phyloP scores from a whole-genome alignment of 2,113 vertebrate genomes.

The Lycocorax pyrrhopterus region DNA sequence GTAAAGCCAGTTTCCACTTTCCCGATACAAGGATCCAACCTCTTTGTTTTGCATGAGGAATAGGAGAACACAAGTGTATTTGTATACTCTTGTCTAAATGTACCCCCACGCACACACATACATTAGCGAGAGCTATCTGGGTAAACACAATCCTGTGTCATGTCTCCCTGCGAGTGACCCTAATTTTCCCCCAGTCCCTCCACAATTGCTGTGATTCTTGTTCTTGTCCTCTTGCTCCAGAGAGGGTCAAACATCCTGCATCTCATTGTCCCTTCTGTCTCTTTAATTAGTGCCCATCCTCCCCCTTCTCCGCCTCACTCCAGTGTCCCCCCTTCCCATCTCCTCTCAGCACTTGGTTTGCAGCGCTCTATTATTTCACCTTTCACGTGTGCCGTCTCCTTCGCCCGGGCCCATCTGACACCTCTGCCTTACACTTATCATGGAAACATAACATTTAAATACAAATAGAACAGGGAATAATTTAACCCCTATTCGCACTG shows the following conservation, averaged over 20 bases:
- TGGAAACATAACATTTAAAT: constrained; percentile 65
- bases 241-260: constrained; percentile 27
- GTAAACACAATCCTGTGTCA: constrained; percentile 56
- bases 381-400: background rate
- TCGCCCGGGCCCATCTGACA: constrained; percentile 11
- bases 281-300: constrained; percentile 45
- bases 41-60: constrained; percentile 17
- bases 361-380: constrained; percentile 5
- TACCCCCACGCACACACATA: background rate
- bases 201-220: constrained; percentile 39
- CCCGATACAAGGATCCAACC: background rate
- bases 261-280: constrained; percentile 52
- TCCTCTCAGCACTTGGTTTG: constrained; percentile 2
- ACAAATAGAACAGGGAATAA: constrained; percentile 64
- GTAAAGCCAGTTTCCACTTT: background rate
- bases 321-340: background rate
- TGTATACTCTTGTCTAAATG: constrained; percentile 46
- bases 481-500: constrained; percentile 65
- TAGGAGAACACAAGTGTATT: background rate
- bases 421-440: constrained; percentile 54
- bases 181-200: constrained; percentile 23
- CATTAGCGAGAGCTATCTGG: background rate
- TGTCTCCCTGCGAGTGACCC: constrained; percentile 31
- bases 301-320: background rate
- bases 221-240: constrained; percentile 23